A percentile compares a stretch with the other conserved stretches of the same genome.
phyloP scores from a whole-genome alignment of 2,113 vertebrate genomes.

The Cricetomys ansorgei region DNA sequence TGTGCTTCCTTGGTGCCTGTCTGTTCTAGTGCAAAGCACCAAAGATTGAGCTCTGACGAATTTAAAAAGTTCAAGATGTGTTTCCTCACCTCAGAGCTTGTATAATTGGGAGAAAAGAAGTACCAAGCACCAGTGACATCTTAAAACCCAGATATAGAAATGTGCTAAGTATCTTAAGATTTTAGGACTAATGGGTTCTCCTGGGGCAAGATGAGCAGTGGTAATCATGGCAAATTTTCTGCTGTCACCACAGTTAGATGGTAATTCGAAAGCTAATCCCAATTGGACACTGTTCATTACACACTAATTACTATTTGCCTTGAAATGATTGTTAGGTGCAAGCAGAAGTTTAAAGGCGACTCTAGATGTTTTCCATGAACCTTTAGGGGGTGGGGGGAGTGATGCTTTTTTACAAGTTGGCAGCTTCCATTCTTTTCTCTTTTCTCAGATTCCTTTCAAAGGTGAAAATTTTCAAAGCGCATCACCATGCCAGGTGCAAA shows the following conservation, averaged over 20 bases:
- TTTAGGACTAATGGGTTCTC: background rate
- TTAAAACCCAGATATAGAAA: slow-evolving; percentile 33
- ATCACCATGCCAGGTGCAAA: background rate
- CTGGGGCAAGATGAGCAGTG: background rate
- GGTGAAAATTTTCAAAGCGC: background rate
- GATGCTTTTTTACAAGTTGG: background rate
- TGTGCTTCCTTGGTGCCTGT: background rate
- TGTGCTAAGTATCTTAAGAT: slow-evolving; percentile 13
- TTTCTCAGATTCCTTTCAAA: slow-evolving; percentile 15
- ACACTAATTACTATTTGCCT: slow-evolving; percentile 66
- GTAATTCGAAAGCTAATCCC: slow-evolving; percentile 59
- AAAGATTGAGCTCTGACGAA: background rate
- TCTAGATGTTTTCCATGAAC: background rate
- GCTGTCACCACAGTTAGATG: slow-evolving; percentile 46
- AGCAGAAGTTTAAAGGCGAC: background rate
- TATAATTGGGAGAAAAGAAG: background rate
- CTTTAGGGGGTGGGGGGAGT: background rate
- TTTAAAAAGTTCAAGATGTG: background rate
- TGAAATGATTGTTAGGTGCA: slow-evolving; percentile 35
- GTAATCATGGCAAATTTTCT: slow-evolving; percentile 50
- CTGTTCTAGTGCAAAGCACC: background rate
- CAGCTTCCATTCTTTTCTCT: background rate
- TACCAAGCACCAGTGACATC: background rate
- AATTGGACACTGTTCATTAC: slow-evolving; percentile 70
- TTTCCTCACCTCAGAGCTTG: background rate